Base-by-base conservation (phyloP, 2,888 invertebrate species). In the Drosophila leonis region DNA sequence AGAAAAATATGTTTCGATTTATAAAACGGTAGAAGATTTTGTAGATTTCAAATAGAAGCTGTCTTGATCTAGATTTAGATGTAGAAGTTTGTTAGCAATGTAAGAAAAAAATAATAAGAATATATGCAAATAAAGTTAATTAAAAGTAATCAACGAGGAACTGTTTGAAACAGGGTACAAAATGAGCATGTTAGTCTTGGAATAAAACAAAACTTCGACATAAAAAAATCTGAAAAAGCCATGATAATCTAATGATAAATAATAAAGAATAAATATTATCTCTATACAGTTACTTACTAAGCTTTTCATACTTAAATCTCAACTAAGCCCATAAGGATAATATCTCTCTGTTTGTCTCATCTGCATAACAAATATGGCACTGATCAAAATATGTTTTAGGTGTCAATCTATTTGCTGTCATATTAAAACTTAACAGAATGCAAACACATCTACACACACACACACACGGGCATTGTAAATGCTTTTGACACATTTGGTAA, bases 401-500 rank as follows among this genome's bases (percentile, higher is more conserved):
- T 72, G 51, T 39, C 66, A 61, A 75, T 75, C 87, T 77, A 76
- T 86, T 78, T 83, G 78, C 83, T 85, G 85, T 85, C 90, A 83
- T 73, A 90, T 85, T 85, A 78, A 80, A 79, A 70, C 72, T 72
- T 78, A 82, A 81, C 81, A 84, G 70, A 74, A 70, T 33, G 3
- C 59, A 52, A 55, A 60, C 65, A n/a, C 39, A 37, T 18, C 8
- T 35, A 9, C 31, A 56, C 55, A 27, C 27, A n/a, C 24, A 18
- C n/a, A 27, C 12, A 35, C 7, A 4, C 60, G 44, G 63, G 62
- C 46, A 60, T 29, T 51, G 27, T 63, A 65, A 65, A 31, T 61
- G 77, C 89, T 82, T 90, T 90, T 86, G 90, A 83, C 90, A 85
- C 87, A 73, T 90, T 90, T 86, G 80, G 75, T 86, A 85, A 85